Conservation (phyloP, 2,888 invertebrate genomes). For the Hipparchia semele region DNA sequence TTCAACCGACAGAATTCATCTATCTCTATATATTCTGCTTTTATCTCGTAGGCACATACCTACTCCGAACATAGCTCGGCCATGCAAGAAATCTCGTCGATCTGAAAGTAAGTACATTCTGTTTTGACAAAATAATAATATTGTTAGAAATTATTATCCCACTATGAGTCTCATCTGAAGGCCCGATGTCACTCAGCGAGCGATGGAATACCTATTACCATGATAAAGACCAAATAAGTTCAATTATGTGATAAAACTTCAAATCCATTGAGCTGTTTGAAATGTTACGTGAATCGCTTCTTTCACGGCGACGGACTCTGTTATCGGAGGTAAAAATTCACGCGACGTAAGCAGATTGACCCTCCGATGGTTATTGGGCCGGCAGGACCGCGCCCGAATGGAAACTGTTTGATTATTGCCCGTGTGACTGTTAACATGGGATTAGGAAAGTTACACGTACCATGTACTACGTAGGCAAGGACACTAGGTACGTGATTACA, state of each 20-base stretch:
- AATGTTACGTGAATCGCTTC: slow-evolving; percentile 9
- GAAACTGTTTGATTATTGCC: slow-evolving; percentile 52
- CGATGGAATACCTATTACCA: background rate
- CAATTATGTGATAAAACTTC: slow-evolving; percentile 1
- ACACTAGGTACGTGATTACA: background rate
- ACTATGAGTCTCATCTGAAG: too few relatives aligned
- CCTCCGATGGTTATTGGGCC: slow-evolving; percentile 59
- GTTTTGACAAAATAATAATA: too few relatives aligned
- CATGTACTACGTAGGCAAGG: background rate
- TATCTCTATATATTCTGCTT: too few relatives aligned
- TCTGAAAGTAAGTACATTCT: too few relatives aligned
- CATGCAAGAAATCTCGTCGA: too few relatives aligned
- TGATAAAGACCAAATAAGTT: background rate
- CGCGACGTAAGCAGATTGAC: slow-evolving; percentile 59
- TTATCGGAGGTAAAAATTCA: slow-evolving; percentile 65
- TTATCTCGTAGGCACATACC: too few relatives aligned
- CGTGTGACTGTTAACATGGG: slow-evolving; percentile 15
- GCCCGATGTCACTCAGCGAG: background rate
- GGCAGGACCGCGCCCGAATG: slow-evolving; percentile 53
- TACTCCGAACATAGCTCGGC: too few relatives aligned
- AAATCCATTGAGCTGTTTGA: background rate
- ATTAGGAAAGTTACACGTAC: slow-evolving; percentile 30
- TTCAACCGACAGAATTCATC: too few relatives aligned
- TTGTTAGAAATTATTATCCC: too few relatives aligned
- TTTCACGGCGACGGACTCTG: background rate